These are phyloP conservation scores for Napeogenes sylphis DNA, from an alignment of 2,888 invertebrate genomes.

Conservation along the genomic window DNA sequence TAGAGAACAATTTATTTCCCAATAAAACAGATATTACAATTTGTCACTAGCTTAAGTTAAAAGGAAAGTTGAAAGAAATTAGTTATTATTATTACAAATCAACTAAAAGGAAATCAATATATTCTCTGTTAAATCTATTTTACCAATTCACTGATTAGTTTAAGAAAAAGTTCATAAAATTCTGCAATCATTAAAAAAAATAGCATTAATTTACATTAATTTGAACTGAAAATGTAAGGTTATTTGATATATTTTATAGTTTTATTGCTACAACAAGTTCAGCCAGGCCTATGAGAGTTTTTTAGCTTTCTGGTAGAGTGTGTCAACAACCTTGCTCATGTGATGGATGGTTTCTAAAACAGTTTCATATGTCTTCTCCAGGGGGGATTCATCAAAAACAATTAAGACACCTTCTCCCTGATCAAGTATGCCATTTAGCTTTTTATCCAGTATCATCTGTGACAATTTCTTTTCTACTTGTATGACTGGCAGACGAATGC, in stretches of 20 bases:
- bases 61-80: slow-evolving; percentile 53
- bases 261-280: slow-evolving; percentile 71
- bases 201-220: slow-evolving; percentile 60
- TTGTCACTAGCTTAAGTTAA: slow-evolving; percentile 72
- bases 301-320: slow-evolving; percentile 99
- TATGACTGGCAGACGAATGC: slow-evolving; percentile 91
- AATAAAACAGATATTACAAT: slow-evolving; percentile 75
- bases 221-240: slow-evolving; percentile 67
- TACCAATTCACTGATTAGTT: slow-evolving; percentile 21
- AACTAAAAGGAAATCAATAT: slow-evolving; percentile 35
- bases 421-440: slow-evolving; percentile 97
- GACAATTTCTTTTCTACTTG: slow-evolving; percentile 99
- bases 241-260: slow-evolving; percentile 67
- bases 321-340: slow-evolving; percentile 99
- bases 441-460: slow-evolving; percentile 99
- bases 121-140: slow-evolving; percentile 28
- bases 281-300: slow-evolving; percentile 87
- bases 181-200: slow-evolving; percentile 59
- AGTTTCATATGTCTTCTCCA: slow-evolving; percentile 98
- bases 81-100: slow-evolving; percentile 53
- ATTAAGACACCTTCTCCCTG: slow-evolving; percentile 99
- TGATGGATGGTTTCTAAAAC: slow-evolving; percentile 98
- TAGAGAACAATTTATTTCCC: slow-evolving; percentile 73
- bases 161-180: slow-evolving; percentile 40
- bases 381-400: slow-evolving; percentile 95